phyloP scores from a whole-genome alignment of 2,113 vertebrate genomes.

The Pituophis catenifer region DNA sequence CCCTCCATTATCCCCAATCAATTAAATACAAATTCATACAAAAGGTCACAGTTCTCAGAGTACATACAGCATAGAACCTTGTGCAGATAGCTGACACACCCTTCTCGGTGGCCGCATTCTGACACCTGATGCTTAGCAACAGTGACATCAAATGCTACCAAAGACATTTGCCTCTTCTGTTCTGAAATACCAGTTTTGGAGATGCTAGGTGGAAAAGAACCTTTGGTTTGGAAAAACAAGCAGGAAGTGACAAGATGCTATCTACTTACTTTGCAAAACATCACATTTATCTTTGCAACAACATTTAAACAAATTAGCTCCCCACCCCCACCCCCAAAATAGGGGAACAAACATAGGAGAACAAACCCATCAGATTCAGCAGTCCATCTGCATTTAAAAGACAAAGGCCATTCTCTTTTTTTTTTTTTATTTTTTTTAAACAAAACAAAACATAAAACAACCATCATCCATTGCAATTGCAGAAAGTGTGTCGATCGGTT shows the following conservation, averaged over 20 bases:
- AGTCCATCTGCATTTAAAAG: too few relatives aligned
- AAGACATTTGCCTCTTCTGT: conserved; percentile 55
- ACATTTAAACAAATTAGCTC: not conserved
- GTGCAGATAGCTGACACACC: conserved; percentile 31
- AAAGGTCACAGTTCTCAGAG: conserved; percentile 45
- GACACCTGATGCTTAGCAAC: conserved; percentile 48
- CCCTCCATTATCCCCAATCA: conserved; percentile 11
- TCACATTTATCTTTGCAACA: not conserved
- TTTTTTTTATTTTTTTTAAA: too few relatives aligned
- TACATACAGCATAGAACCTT: conserved; percentile 1
- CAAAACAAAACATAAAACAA: too few relatives aligned
- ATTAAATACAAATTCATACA: conserved; percentile 17
- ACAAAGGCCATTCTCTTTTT: too few relatives aligned
- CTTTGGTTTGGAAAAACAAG: conserved; percentile 20
- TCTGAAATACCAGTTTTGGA: conserved; percentile 59
- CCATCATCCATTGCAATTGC: too few relatives aligned
- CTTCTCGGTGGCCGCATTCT: conserved; percentile 42
- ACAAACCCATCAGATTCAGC: too few relatives aligned
- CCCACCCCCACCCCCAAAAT: not conserved
- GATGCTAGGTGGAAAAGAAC: conserved; percentile 46
- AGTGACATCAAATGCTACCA: conserved; percentile 48
- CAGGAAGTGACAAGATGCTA: conserved; percentile 25
- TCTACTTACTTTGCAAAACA: conserved; percentile 44
- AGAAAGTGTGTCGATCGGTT: too few relatives aligned
- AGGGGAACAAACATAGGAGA: too few relatives aligned